These are phyloP conservation scores for Drosophila sturtevanti DNA, from an alignment of 1,140 invertebrate genomes.

Conservation along the genomic window DNA sequence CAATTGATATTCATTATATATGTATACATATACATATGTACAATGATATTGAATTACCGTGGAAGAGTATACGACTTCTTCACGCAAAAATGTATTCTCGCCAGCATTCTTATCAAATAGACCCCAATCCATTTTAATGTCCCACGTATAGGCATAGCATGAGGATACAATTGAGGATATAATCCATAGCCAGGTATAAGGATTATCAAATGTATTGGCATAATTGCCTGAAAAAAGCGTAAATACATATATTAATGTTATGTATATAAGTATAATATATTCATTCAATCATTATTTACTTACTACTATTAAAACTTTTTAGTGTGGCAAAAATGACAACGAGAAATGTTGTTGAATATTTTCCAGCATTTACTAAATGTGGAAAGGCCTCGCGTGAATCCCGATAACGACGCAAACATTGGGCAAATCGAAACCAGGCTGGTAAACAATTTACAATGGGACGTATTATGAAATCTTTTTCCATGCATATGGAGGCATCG, in stretches of 20 bases:
- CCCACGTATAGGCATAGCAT: constrained; percentile 95
- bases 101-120: constrained; percentile 94
- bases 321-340: constrained; percentile 94
- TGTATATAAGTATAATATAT: neutral
- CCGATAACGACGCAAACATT: constrained; percentile 96
- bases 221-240: constrained; percentile 86
- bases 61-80: constrained; percentile 91
- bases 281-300: constrained; percentile 46
- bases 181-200: constrained; percentile 92
- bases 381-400: constrained; percentile 96
- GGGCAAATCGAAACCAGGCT: constrained; percentile 98
- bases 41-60: constrained; percentile 84
- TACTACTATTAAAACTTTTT: constrained; percentile 87
- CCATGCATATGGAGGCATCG: constrained; percentile 86
- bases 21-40: too few relatives aligned
- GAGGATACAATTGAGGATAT: constrained; percentile 90
- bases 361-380: constrained; percentile 98
- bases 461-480: constrained; percentile 86
- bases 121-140: constrained; percentile 99
- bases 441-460: constrained; percentile 95
- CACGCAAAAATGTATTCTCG: constrained; percentile 91
- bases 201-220: constrained; percentile 87
- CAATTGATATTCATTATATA: too few relatives aligned
- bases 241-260: constrained; percentile 1
- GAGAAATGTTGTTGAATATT: constrained; percentile 99